Evolutionary conservation across 2,797 vertebrate genomes (phyloP), one percentile per base, ranked within the genome.

Genomic region (Dryobates pubescens): DNA sequence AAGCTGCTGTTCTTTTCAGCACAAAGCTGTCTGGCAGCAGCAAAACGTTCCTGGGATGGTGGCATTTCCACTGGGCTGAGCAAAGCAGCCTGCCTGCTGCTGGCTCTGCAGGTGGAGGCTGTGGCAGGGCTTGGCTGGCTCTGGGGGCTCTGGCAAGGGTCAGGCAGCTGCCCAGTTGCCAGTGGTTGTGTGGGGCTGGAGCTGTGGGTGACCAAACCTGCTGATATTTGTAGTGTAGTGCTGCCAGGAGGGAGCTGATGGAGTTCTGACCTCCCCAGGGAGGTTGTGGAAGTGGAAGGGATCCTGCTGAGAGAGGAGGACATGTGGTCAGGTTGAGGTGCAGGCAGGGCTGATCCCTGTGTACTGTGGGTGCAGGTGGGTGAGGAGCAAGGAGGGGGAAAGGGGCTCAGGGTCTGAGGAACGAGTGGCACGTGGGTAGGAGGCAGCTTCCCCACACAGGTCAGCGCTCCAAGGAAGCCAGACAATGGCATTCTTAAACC

Each of bases 401-500:
- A 7, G 32, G 58, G 1, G 10, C 3, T 4, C 1, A 5, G 58
- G 49, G 10, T 12, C 24, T 14, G n/a, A 32, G 20, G 22, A n/a
- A 10, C 2, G 41, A 3, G 53, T 1, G 19, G 26, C 7, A 1
- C 4, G 6, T 3, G 53, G 51, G n/a, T 9, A 4, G 36, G n/a
- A n/a, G 32, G 76, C 36, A n/a, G 38, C 61, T n/a, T 20, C 38
- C 16, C 73, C 5, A 2, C 13, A 0, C 2, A 3, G 49, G 16
- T 19, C 2, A 6, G 29, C 0, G 26, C 51, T 47, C 17, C n/a
- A 1, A 22, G 7, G 20, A n/a, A 8, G 4, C 5, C 2, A 20
- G 8, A 3, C 3, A 17, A 4, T 3, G 6, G 14, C 0, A 27
- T 8, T 51, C 11, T 10, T 17, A n/a, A 22, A 5, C 12, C 38